Percentiles rank a stretch among this genome's conserved stretches.
These are phyloP conservation scores for Dreissena rostriformis DNA, from an alignment of 1,140 invertebrate species.

Conservation along the genomic window DNA sequence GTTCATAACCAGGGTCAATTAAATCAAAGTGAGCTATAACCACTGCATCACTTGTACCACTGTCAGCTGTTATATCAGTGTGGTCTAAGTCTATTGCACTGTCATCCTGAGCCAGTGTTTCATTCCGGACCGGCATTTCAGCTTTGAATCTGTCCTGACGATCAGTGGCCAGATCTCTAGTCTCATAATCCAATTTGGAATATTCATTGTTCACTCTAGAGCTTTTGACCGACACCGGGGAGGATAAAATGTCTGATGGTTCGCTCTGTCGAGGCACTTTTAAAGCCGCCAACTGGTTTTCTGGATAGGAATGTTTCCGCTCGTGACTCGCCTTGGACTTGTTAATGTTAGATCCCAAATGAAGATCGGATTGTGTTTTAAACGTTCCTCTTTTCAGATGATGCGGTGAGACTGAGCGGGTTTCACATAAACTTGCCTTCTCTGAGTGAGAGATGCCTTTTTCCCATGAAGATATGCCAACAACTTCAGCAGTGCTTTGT, in stretches of 20 bases:
- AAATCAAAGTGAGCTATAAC: background rate
- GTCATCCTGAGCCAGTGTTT: slow-evolving; percentile 21
- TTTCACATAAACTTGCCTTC: background rate
- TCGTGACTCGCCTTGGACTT: background rate
- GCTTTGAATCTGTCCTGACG: background rate
- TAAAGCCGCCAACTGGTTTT: background rate
- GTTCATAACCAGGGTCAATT: slow-evolving; percentile 47
- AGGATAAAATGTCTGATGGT: background rate
- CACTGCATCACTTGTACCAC: background rate
- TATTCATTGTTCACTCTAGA: background rate
- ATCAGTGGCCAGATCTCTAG: background rate
- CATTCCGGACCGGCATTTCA: slow-evolving; percentile 16
- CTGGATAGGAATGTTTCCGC: background rate
- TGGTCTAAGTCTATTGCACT: slow-evolving; percentile 50
- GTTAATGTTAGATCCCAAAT: background rate
- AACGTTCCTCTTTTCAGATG: background rate
- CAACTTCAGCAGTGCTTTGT: slow-evolving; percentile 23
- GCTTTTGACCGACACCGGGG: background rate
- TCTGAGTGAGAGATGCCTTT: background rate
- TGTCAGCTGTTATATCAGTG: background rate
- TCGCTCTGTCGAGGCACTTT: background rate
- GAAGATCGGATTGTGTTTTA: slow-evolving; percentile 13
- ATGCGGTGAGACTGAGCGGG: slow-evolving; percentile 9
- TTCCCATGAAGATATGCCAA: slow-evolving; percentile 15
- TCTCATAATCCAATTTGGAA: background rate